These are phyloP conservation scores for Pocillopora meandrina DNA, from an alignment of 92 coral and sea anemone genomes.

Conservation along the genomic window DNA sequence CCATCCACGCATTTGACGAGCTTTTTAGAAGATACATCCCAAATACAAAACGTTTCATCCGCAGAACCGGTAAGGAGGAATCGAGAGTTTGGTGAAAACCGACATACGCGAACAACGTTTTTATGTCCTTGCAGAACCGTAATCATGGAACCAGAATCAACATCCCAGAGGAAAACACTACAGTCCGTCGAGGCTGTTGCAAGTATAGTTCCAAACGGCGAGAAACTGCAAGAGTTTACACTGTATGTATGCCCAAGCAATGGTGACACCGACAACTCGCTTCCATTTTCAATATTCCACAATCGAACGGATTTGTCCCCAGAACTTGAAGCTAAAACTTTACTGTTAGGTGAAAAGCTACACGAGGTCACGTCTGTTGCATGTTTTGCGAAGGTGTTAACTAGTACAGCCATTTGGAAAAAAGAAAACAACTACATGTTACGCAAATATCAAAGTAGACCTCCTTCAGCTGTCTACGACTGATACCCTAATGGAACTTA, in stretches of 20 bases:
- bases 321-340: conserved; percentile 83
- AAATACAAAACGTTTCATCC: conserved; percentile 92
- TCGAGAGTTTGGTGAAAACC: conserved; percentile 92
- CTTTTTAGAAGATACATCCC: conserved; percentile 84
- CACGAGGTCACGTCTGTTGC: conserved; percentile 88
- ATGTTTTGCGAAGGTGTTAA: conserved; percentile 79
- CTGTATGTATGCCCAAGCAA: conserved; percentile 84
- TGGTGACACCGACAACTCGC: conserved; percentile 91
- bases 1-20: conserved; percentile 82
- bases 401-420: conserved; percentile 73
- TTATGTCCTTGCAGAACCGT: conserved; percentile 92
- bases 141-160: conserved; percentile 75
- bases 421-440: conserved; percentile 9
- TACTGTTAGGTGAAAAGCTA: conserved; percentile 94
- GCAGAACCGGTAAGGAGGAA: conserved; percentile 94
- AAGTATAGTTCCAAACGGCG: conserved; percentile 94
- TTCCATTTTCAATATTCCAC: conserved; percentile 89
- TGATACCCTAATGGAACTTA: background rate
- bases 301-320: conserved; percentile 94
- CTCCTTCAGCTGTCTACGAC: background rate
- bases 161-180: conserved; percentile 91
- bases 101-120: conserved; percentile 90
- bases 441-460: background rate
- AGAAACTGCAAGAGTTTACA: conserved; percentile 90
- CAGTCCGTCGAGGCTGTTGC: conserved; percentile 98